Percentiles rank a stretch among this genome's conserved stretches.
Evolutionary conservation across 2,113 vertebrate genomes (phyloP).

Genomic region (Desmodus rotundus): DNA sequence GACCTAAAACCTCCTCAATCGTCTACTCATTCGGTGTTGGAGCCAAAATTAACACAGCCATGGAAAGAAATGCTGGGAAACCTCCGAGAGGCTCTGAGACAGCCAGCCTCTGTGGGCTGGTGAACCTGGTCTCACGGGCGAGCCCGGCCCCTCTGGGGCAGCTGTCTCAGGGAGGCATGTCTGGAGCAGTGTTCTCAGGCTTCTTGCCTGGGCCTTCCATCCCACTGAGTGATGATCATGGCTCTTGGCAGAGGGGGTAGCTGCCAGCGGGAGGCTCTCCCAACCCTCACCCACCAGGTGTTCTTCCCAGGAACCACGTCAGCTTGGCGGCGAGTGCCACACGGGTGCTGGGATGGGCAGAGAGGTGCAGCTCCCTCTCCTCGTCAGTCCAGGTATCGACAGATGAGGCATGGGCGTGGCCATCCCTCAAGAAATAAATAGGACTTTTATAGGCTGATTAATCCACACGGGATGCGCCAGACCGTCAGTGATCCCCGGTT

Average conservation of each 20-base stretch:
- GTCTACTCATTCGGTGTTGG: neutral
- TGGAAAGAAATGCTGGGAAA: neutral
- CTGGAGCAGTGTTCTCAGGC: neutral
- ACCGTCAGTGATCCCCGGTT: neutral
- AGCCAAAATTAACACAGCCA: neutral
- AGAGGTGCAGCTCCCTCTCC: neutral
- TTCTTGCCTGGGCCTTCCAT: slow-evolving; percentile 24
- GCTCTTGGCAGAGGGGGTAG: slow-evolving; percentile 20
- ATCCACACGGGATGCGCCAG: neutral
- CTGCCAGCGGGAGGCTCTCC: slow-evolving; percentile 12
- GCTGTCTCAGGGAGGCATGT: neutral
- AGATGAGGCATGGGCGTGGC: slow-evolving; percentile 55
- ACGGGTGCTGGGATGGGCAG: slow-evolving; percentile 38
- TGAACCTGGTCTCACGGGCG: neutral
- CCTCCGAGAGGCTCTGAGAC: neutral
- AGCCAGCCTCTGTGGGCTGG: neutral
- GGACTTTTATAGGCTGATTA: slow-evolving; percentile 62
- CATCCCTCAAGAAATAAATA: slow-evolving; percentile 60
- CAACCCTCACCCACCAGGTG: slow-evolving; percentile 51
- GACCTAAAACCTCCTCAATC: neutral
- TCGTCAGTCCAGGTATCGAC: slow-evolving; percentile 54
- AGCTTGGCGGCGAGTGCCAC: slow-evolving; percentile 33
- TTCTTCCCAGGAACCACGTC: slow-evolving; percentile 35
- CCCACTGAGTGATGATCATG: neutral
- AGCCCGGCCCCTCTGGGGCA: neutral